Conservation (phyloP, 64 coral and sea anemone genomes). For the Dendronephthya gigantea region DNA sequence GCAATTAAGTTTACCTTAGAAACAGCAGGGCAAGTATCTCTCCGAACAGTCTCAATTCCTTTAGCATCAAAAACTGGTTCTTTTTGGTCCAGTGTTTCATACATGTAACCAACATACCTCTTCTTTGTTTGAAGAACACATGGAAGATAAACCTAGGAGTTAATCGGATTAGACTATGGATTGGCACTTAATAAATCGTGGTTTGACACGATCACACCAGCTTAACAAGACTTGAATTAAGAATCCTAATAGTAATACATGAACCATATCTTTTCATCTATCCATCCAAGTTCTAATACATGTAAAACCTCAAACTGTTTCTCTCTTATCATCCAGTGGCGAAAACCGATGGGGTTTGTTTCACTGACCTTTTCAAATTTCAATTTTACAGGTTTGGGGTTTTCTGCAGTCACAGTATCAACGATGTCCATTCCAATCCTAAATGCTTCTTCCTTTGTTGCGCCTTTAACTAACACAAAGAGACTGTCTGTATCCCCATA, state of each 20-base stretch:
- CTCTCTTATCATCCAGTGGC: not conserved
- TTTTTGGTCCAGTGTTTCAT: slow-evolving; percentile 72
- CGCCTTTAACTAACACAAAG: slow-evolving; percentile 81
- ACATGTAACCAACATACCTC: slow-evolving; percentile 92
- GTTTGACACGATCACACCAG: no score
- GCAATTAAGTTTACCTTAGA: slow-evolving; percentile 54
- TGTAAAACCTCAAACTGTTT: no score
- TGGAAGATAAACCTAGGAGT: slow-evolving; percentile 65
- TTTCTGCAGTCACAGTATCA: slow-evolving; percentile 49
- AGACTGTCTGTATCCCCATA: slow-evolving; percentile 88
- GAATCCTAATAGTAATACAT: no score
- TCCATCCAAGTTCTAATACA: not conserved
- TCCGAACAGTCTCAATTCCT: slow-evolving; percentile 88
- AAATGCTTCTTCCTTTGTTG: slow-evolving; percentile 72
- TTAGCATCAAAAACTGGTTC: slow-evolving; percentile 91
- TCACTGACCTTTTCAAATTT: slow-evolving; percentile 91
- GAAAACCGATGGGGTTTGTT: not conserved
- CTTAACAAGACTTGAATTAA: no score
- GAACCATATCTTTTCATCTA: no score
- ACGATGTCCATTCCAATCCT: slow-evolving; percentile 78
- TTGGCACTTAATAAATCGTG: no score
- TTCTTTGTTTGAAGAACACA: slow-evolving; percentile 95
- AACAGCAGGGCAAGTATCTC: slow-evolving; percentile 79
- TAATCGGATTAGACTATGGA: no score
- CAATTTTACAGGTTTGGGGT: slow-evolving; percentile 93